Base-by-base conservation (phyloP, 1,140 invertebrate species). In the Drosophila asahinai region DNA sequence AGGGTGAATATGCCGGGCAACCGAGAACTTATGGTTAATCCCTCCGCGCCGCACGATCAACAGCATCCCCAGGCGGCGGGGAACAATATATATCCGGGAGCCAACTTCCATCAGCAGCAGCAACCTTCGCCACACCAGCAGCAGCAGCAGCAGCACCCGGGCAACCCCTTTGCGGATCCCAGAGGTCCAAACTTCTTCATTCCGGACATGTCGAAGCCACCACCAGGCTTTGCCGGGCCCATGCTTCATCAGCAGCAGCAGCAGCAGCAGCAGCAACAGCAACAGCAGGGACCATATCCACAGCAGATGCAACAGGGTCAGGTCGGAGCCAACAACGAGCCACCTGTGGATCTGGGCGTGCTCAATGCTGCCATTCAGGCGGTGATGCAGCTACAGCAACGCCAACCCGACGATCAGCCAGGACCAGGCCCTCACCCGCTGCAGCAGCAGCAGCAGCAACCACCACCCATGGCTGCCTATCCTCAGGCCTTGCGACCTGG, bases 201-300 rank as follows among this genome's bases (percentile, higher is more conserved):
- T 87, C 97, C 97, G 36, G 97, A 98, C 93, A 95, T 98, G 80
- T 97, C 96, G 40, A 97, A 97, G 84, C 97, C 97, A 7, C 97
- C 97, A 1, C 97, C 97, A 22, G 96, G 97, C 22, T 97, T 97
- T 92, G 58, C 68, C 8, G 94, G 95, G 3, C 78, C 61, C n/a
- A 73, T 84, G 52, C 68, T 79, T 22, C 64, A 38, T n/a, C 79
- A 62, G 15, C 47, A 52, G 14, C 83, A 79, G 36, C 80, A 19
- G 19, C 19, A 19, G 40, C 73, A 47, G 27, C 78, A 47, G 11
- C 79, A 74, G 12, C 72, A 52, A 14, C 79, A 67, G 17, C 70
- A 68, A n/a, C 76, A 60, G 14, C 66, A 47, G n/a, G 63, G 61
- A 12, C 77, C 73, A 33, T 84, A 58, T 61, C 36, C 55, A 1